These are phyloP conservation scores for Solenopsis invicta DNA, from an alignment of 1,140 invertebrate species.

Conservation along the genomic window DNA sequence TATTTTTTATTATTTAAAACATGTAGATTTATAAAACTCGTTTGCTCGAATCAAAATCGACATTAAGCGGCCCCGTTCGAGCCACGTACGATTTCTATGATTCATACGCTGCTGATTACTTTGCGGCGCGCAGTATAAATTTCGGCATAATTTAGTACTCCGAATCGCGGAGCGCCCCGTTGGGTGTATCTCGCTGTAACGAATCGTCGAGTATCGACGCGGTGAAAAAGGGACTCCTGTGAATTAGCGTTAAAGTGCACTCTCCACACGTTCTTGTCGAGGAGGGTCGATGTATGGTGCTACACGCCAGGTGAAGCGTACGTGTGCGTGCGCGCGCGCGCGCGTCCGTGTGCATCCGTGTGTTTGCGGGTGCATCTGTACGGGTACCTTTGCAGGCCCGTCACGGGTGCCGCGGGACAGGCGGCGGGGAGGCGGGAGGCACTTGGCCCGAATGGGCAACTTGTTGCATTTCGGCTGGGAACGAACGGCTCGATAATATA, in stretches of 20 bases:
- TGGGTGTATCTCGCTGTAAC: slow-evolving; percentile 39
- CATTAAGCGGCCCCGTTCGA: not conserved
- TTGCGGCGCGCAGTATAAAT: not conserved
- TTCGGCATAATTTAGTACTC: slow-evolving; percentile 8
- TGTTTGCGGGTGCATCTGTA: slow-evolving; percentile 39
- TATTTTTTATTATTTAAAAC: not conserved
- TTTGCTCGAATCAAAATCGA: not conserved
- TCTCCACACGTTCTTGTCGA: slow-evolving; percentile 32
- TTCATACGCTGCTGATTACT: slow-evolving; percentile 2
- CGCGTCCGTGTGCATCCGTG: not conserved
- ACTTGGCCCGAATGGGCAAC: slow-evolving; percentile 83
- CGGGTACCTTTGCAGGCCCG: slow-evolving; percentile 54
- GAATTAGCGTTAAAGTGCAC: slow-evolving; percentile 61
- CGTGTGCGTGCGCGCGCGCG: not conserved
- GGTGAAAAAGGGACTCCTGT: slow-evolving; percentile 44
- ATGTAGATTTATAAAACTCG: not conserved
- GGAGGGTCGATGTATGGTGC: slow-evolving; percentile 26
- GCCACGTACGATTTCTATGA: not conserved
- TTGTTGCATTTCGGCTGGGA: slow-evolving; percentile 83
- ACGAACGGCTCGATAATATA: slow-evolving; percentile 80
- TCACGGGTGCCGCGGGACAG: slow-evolving; percentile 36
- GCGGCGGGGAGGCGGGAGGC: slow-evolving; percentile 63
- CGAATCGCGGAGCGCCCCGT: slow-evolving; percentile 5
- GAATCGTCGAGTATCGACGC: slow-evolving; percentile 47
- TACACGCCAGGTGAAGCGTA: slow-evolving; percentile 51